Percentiles rank a stretch among this genome's conserved stretches.
Evolutionary conservation across 2,113 vertebrate species (phyloP).

Genomic region (Sitta europaea): DNA sequence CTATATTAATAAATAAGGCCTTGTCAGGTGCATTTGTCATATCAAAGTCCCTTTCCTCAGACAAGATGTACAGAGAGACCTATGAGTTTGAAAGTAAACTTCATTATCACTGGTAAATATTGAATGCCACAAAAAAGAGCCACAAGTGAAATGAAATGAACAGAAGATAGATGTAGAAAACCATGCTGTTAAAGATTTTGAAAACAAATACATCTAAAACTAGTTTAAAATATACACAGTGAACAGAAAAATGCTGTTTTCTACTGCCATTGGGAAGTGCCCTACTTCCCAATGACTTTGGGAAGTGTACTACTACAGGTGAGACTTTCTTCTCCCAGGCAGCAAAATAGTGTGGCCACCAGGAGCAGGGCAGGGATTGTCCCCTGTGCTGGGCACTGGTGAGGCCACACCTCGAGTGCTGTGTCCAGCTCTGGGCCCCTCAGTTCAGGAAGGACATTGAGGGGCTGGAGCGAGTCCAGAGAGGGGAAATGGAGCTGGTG

Average conservation of each 20-base stretch:
- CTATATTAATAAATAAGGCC: background rate
- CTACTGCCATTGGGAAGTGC: background rate
- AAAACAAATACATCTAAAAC: background rate
- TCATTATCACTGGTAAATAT: background rate
- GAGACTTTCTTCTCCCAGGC: background rate
- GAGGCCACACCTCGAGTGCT: background rate
- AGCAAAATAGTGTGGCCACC: background rate
- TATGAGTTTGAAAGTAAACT: background rate
- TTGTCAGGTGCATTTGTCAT: background rate
- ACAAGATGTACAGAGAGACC: background rate
- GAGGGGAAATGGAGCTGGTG: background rate
- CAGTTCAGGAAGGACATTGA: background rate
- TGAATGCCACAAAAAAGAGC: background rate
- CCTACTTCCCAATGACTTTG: no score
- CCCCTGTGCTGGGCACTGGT: no score
- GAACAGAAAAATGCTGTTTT: background rate
- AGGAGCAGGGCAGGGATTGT: background rate
- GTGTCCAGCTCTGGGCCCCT: background rate
- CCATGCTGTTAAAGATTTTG: background rate
- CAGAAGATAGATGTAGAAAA: background rate
- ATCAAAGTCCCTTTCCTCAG: background rate
- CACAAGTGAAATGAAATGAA: background rate
- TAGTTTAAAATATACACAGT: background rate
- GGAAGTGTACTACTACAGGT: background rate
- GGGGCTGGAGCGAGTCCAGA: background rate